phyloP scores from a whole-genome alignment of 2,888 invertebrate genomes.

The Nudaria mundana region DNA sequence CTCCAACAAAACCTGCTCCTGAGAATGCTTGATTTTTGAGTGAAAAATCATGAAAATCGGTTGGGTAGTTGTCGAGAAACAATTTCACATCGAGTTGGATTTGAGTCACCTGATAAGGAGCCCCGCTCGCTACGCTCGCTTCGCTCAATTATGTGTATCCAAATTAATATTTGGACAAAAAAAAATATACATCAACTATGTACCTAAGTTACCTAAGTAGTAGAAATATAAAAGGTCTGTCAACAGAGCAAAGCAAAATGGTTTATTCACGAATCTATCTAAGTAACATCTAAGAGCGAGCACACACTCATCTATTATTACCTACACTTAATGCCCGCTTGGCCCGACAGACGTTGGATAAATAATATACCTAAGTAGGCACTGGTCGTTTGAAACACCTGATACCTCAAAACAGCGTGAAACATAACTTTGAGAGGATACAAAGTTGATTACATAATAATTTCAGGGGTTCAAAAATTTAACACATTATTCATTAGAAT shows the following conservation, averaged over 20 bases:
- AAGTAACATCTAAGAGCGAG: conserved; percentile 26
- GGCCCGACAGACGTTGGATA: conserved; percentile 37
- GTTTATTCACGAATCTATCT: conserved; percentile 32
- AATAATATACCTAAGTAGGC: too few species aligned
- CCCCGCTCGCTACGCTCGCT: too few species aligned
- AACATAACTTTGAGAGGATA: conserved; percentile 18
- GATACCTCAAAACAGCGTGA: conserved; percentile 36
- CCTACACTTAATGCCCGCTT: conserved; percentile 49
- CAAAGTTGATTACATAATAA: conserved; percentile 10
- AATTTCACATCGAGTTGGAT: too few species aligned
- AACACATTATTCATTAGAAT: too few species aligned
- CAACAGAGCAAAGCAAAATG: conserved; percentile 2
- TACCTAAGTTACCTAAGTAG: too few species aligned
- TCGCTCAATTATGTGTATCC: not conserved
- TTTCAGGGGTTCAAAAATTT: conserved; percentile 8
- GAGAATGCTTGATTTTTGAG: too few species aligned
- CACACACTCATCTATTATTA: conserved; percentile 52
- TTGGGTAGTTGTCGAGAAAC: too few species aligned
- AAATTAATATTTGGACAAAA: not conserved
- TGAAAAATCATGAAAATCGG: too few species aligned
- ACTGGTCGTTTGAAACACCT: conserved; percentile 43
- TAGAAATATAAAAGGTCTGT: conserved; percentile 2
- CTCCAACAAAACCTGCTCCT: too few species aligned
- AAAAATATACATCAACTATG: not conserved
- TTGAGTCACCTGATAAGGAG: too few species aligned